Evolutionary conservation across 2,797 vertebrate species (phyloP).

Genomic region (Percopsis omiscomaycus): DNA sequence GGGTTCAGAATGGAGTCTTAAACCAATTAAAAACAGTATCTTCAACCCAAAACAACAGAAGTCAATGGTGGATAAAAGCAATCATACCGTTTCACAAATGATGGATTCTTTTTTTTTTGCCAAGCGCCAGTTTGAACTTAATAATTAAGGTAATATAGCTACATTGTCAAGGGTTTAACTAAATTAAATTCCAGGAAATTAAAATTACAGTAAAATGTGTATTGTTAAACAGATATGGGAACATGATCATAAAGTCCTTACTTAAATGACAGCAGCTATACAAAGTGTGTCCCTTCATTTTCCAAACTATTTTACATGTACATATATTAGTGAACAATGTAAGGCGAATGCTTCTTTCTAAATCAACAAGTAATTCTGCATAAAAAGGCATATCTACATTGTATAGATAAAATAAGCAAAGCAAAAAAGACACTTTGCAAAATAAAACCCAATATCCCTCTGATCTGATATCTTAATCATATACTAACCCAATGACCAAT

Average conservation of each 20-base stretch:
- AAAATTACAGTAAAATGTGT: not conserved
- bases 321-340: constrained; percentile 45
- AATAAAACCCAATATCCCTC: constrained; percentile 19
- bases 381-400: constrained; percentile 33
- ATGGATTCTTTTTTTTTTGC: no score
- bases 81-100: no score
- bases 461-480: constrained; percentile 11
- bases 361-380: constrained; percentile 13
- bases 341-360: constrained; percentile 47
- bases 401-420: constrained; percentile 16
- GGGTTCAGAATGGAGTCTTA: no score
- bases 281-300: constrained; percentile 46
- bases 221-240: constrained; percentile 8
- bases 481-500: constrained; percentile 32
- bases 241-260: constrained; percentile 15
- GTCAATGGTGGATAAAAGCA: no score
- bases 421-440: not conserved
- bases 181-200: no score
- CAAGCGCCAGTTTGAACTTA: no score
- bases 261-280: constrained; percentile 20
- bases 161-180: no score
- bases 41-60: no score
- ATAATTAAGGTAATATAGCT: no score
- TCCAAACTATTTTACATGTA: constrained; percentile 38
- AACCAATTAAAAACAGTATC: no score